A percentile compares a stretch with the other conserved stretches of the same genome.
Conservation (phyloP, 2,888 invertebrate genomes). For the Sphaeridia pumilis region DNA sequence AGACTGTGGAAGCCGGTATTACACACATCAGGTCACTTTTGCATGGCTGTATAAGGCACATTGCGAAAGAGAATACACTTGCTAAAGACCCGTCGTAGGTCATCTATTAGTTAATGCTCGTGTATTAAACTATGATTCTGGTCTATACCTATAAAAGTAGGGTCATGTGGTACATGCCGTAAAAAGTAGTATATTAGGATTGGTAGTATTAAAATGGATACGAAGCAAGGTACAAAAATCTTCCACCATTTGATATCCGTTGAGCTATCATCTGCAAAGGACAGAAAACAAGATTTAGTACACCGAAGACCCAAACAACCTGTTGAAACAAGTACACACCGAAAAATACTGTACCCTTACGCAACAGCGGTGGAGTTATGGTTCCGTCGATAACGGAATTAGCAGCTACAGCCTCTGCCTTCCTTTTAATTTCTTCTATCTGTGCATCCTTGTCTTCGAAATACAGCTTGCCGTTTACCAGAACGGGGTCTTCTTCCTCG, state of each 20-base stretch:
- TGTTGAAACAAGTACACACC: neutral
- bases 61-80: no score
- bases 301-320: neutral
- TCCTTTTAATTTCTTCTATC: constrained; percentile 29
- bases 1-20: no score
- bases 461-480: constrained; percentile 23
- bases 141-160: neutral
- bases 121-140: neutral
- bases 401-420: constrained; percentile 26
- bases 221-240: constrained; percentile 28
- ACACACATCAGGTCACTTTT: no score
- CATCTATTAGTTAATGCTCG: constrained; percentile 1
- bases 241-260: constrained; percentile 31
- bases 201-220: constrained; percentile 26
- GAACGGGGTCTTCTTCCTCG: constrained; percentile 12
- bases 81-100: no score
- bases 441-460: constrained; percentile 26
- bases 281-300: constrained; percentile 2
- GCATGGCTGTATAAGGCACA: no score
- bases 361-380: constrained; percentile 6
- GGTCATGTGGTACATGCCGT: constrained; percentile 19
- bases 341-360: constrained; percentile 12
- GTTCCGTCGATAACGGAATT: constrained; percentile 30
- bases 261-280: neutral
- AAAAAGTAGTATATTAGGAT: constrained; percentile 26